Conservation (phyloP, 1,140 invertebrate species). For the Tetraneura akinire region DNA sequence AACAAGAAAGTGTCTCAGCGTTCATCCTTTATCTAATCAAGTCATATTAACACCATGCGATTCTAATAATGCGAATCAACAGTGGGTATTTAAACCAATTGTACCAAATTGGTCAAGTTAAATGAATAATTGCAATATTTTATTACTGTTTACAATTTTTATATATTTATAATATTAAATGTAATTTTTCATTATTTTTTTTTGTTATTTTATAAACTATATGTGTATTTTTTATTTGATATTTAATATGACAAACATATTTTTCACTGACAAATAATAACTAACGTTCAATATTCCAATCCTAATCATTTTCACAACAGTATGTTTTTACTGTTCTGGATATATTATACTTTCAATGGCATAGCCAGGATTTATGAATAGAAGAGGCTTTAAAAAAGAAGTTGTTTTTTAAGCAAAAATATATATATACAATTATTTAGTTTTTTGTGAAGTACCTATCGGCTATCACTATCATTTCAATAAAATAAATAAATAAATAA, state of each 20-base stretch:
- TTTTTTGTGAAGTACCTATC: no score
- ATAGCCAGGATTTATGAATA: no score
- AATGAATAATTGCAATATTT: not conserved
- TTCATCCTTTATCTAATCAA: slow-evolving; percentile 79
- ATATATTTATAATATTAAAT: slow-evolving; percentile 13
- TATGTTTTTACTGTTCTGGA: no score
- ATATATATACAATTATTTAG: no score
- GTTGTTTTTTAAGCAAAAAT: no score
- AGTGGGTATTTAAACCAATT: slow-evolving; percentile 82
- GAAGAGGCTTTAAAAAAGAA: no score
- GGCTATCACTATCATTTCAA: no score
- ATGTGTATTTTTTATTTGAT: slow-evolving; percentile 4
- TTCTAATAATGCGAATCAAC: slow-evolving; percentile 80
- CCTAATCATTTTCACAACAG: no score
- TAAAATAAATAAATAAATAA: no score
- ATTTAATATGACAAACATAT: not conserved
- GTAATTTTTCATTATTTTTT: not conserved
- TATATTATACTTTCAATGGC: no score
- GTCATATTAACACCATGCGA: slow-evolving; percentile 80
- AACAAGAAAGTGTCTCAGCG: slow-evolving; percentile 80
- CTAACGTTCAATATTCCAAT: no score
- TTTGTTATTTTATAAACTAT: slow-evolving; percentile 17
- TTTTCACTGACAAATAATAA: no score
- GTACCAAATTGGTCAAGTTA: slow-evolving; percentile 67
- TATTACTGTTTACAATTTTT: slow-evolving; percentile 17